phyloP scores from a whole-genome alignment of 1,140 invertebrate genomes.

The Coboldia fuscipes region DNA sequence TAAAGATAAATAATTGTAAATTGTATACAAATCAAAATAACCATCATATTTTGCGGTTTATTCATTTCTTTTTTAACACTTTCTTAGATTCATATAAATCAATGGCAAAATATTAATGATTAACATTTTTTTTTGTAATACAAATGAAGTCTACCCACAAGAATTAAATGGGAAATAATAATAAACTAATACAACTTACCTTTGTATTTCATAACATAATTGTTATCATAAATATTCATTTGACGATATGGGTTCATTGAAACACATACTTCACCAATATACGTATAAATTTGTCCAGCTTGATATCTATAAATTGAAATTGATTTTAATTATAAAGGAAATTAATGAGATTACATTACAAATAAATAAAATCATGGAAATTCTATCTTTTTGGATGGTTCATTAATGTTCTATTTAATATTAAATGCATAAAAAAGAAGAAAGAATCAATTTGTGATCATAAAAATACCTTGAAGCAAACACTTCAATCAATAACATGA shows the following conservation, averaged over 20 bases:
- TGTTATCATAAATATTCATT: slow-evolving; percentile 65
- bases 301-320: slow-evolving; percentile 48
- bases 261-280: slow-evolving; percentile 84
- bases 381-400: neutral
- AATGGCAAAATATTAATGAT: no score
- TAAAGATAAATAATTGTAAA: neutral
- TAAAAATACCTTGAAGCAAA: no score
- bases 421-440: neutral
- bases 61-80: no score
- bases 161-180: no score
- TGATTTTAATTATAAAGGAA: neutral
- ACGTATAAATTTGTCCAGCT: slow-evolving; percentile 76
- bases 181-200: slow-evolving; percentile 32
- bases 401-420: neutral
- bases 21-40: no score
- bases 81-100: no score
- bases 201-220: slow-evolving; percentile 69
- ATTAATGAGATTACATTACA: neutral
- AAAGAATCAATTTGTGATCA: no score
- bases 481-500: no score
- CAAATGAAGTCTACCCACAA: neutral
- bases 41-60: no score
- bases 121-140: neutral
- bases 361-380: neutral
- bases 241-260: slow-evolving; percentile 78